A percentile compares a stretch with the other conserved stretches of the same genome.
phyloP scores from a whole-genome alignment of 92 coral and sea anemone species.

The Epizoanthus illoricatus region DNA sequence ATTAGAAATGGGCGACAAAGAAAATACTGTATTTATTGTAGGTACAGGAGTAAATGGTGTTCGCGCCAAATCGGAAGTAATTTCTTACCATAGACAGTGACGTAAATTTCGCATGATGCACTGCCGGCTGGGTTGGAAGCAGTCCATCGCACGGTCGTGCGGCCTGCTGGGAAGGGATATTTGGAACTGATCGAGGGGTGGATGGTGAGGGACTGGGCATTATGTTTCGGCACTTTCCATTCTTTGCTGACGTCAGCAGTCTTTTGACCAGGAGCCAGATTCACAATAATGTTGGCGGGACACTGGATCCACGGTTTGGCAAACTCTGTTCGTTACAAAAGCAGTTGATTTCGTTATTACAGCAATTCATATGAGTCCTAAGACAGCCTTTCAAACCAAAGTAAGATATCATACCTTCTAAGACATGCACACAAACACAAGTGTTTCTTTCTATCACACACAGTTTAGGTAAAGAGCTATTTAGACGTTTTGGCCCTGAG shows the following conservation, averaged over 20 bases:
- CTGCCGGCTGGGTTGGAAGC: conserved; percentile 63
- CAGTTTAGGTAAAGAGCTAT: too few relatives aligned
- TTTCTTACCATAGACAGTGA: conserved; percentile 69
- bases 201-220: conserved; percentile 52
- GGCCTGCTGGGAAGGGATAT: conserved; percentile 76
- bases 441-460: too few relatives aligned
- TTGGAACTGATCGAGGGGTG: conserved; percentile 60
- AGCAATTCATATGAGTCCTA: not conserved
- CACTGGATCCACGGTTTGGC: conserved; percentile 76
- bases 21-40: too few relatives aligned
- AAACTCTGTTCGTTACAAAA: conserved; percentile 14
- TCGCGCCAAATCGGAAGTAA: too few relatives aligned
- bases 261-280: conserved; percentile 55
- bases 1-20: too few relatives aligned
- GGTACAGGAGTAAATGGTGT: not conserved
- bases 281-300: conserved; percentile 61
- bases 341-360: not conserved
- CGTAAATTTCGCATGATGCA: conserved; percentile 62
- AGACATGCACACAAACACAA: too few relatives aligned
- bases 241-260: conserved; percentile 71
- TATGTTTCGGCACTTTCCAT: conserved; percentile 80
- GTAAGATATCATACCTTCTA: too few relatives aligned
- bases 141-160: conserved; percentile 75
- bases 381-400: not conserved
- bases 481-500: too few relatives aligned